phyloP scores from a whole-genome alignment of 2,888 invertebrate species.

The Mycogona germanica region DNA sequence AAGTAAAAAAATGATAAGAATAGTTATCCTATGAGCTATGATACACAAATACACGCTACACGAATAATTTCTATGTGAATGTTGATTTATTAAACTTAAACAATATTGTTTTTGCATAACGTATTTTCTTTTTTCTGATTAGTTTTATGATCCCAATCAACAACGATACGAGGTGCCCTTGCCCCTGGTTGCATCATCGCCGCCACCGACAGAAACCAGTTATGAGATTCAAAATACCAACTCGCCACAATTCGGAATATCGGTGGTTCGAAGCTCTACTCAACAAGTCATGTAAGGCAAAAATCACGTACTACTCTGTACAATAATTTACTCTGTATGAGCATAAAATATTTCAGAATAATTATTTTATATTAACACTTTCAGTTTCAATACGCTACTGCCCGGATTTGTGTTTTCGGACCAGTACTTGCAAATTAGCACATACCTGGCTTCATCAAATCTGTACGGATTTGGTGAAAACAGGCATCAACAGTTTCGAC shows the following conservation, averaged over 20 bases:
- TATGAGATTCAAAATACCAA: conserved; percentile 25
- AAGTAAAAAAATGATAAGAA: too few species aligned
- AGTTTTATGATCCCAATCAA: conserved; percentile 15
- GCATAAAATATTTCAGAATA: not conserved
- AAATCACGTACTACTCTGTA: not conserved
- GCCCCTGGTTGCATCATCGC: conserved; percentile 8
- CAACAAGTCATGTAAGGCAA: conserved; percentile 23
- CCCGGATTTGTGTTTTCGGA: conserved; percentile 58
- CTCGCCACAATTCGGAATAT: conserved; percentile 26
- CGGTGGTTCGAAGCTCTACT: conserved; percentile 23
- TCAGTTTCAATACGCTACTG: conserved; percentile 50
- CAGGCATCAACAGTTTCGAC: conserved; percentile 42
- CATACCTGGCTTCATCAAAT: conserved; percentile 45
- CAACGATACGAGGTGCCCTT: conserved; percentile 13
- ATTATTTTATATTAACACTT: conserved; percentile 19
- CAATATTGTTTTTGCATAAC: not conserved
- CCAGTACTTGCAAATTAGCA: conserved; percentile 57
- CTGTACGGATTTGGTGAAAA: conserved; percentile 68
- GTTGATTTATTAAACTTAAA: not conserved
- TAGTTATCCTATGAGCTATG: not conserved
- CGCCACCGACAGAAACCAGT: conserved; percentile 14
- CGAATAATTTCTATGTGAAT: not conserved
- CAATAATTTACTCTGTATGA: not conserved
- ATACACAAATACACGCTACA: not conserved
- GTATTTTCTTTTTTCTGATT: not conserved